Percentiles rank a stretch among this genome's conserved stretches.
These are phyloP conservation scores for Mesembrinibis cayennensis DNA, from an alignment of 2,113 vertebrate genomes.

Conservation along the genomic window DNA sequence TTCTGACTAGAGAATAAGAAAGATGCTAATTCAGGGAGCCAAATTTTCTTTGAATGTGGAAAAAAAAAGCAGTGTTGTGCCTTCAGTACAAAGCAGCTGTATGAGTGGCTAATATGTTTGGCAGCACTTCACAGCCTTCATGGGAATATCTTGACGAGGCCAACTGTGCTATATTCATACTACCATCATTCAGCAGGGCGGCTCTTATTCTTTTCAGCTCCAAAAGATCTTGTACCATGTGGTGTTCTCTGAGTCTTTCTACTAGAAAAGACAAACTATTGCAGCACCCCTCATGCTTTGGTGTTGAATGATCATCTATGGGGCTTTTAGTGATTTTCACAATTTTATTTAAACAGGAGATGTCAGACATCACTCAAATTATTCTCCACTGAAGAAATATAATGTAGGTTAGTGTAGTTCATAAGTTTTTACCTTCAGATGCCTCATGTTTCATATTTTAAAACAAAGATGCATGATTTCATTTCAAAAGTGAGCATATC, in stretches of 20 bases:
- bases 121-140: neutral
- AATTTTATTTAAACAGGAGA: neutral
- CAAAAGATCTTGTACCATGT: neutral
- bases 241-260: neutral
- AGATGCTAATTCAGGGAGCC: neutral
- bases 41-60: neutral
- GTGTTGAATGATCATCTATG: neutral
- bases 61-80: neutral
- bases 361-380: neutral
- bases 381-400: neutral
- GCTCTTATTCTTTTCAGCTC: neutral
- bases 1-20: neutral
- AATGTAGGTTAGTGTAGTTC: neutral
- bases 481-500: neutral
- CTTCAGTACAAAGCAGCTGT: neutral
- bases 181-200: neutral
- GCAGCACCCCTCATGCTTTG: neutral
- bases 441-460: neutral
- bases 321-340: neutral
- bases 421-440: neutral
- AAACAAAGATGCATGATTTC: neutral
- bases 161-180: neutral
- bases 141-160: neutral
- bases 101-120: neutral
- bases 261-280: neutral